These are phyloP conservation scores for Chaenogobius annularis DNA, from an alignment of 2,113 vertebrate genomes.

Conservation along the genomic window DNA sequence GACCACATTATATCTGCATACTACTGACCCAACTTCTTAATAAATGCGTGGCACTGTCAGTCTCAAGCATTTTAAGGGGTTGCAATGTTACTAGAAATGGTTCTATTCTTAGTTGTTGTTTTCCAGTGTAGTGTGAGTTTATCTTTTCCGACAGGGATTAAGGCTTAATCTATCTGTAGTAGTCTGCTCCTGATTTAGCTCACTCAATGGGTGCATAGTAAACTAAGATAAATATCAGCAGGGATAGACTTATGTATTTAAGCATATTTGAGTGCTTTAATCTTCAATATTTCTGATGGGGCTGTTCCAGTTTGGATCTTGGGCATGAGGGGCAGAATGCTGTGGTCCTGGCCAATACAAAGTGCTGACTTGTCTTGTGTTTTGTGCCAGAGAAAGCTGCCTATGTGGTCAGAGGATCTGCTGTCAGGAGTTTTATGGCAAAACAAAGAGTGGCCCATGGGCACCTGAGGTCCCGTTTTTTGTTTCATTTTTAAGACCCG, in stretches of 20 bases:
- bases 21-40: background rate
- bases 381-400: constrained; percentile 51
- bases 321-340: constrained; percentile 13
- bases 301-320: constrained; percentile 6
- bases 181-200: background rate
- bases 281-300: background rate
- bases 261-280: background rate
- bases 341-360: constrained; percentile 40
- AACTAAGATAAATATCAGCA: background rate
- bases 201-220: background rate
- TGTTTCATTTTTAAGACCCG: too few relatives aligned
- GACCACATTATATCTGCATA: background rate
- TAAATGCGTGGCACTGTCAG: background rate
- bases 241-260: background rate
- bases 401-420: constrained; percentile 34
- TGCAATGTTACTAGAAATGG: background rate
- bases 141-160: constrained; percentile 8
- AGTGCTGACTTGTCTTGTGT: constrained; percentile 56
- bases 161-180: constrained; percentile 5
- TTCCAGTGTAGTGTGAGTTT: background rate
- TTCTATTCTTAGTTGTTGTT: background rate
- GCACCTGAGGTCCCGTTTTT: background rate
- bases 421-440: constrained; percentile 23
- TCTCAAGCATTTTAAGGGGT: background rate
- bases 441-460: constrained; percentile 1